Evolutionary conservation across 2,888 invertebrate genomes (phyloP).

Genomic region (Aleiodes leptofemur): DNA sequence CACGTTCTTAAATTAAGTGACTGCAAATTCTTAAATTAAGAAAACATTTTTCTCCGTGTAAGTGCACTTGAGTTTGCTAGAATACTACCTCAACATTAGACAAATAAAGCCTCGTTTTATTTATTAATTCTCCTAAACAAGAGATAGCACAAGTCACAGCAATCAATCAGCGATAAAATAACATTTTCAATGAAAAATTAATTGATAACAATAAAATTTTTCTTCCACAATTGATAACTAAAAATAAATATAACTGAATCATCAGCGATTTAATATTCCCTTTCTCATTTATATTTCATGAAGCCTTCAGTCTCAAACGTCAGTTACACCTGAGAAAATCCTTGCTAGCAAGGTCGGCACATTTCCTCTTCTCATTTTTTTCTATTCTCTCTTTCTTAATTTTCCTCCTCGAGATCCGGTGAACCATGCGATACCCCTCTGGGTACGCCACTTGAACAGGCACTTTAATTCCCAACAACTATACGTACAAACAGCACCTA

Average conservation of each 20-base stretch:
- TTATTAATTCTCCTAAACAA: neutral
- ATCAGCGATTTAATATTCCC: too few species aligned
- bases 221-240: neutral
- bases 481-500: conserved; percentile 8
- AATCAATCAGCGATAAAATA: neutral
- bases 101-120: too few species aligned
- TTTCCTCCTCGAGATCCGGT: conserved; percentile 32
- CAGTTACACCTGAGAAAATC: conserved; percentile 20
- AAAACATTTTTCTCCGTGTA: too few species aligned
- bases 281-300: neutral
- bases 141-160: neutral
- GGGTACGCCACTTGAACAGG: conserved; percentile 31
- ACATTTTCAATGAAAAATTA: too few species aligned
- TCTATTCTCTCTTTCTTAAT: conserved; percentile 15
- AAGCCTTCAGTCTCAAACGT: neutral
- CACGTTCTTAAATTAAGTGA: too few species aligned
- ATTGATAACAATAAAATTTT: neutral
- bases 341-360: conserved; percentile 5
- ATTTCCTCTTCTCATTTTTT: conserved; percentile 4
- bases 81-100: too few species aligned
- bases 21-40: too few species aligned
- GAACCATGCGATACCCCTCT: conserved; percentile 30
- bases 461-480: conserved; percentile 36
- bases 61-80: too few species aligned
- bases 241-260: too few species aligned